Conservation (phyloP, 2,797 vertebrate genomes). For the Rhinogobio ventralis region DNA sequence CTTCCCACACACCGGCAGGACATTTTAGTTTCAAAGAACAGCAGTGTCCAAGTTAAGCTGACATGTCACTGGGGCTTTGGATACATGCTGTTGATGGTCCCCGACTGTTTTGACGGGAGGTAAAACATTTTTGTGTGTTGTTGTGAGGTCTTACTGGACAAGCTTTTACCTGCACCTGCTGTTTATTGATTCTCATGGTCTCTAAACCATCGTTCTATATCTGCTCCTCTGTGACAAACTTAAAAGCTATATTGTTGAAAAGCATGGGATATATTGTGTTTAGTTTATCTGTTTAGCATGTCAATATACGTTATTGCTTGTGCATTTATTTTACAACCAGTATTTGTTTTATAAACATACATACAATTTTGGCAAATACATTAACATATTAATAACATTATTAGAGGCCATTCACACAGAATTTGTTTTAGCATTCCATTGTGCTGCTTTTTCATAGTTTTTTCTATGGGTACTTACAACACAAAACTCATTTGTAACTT, state of each 20-base stretch:
- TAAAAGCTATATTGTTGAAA: neutral
- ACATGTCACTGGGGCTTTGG: conserved; percentile 68
- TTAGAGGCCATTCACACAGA: too few relatives aligned
- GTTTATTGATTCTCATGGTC: conserved; percentile 76
- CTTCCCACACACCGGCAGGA: conserved; percentile 15
- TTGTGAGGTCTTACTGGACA: conserved; percentile 72
- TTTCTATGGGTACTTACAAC: too few relatives aligned
- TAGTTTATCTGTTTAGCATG: neutral
- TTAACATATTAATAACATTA: too few relatives aligned
- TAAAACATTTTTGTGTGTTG: conserved; percentile 74
- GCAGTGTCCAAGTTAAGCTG: conserved; percentile 63
- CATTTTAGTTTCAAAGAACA: conserved; percentile 42
- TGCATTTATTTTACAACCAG: neutral
- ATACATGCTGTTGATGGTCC: conserved; percentile 73
- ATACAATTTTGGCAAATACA: too few relatives aligned
- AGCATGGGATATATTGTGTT: neutral
- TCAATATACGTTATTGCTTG: neutral
- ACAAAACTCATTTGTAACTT: too few relatives aligned
- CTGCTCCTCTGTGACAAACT: conserved; percentile 9
- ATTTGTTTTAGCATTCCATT: too few relatives aligned
- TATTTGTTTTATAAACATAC: neutral
- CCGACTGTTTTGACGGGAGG: conserved; percentile 74
- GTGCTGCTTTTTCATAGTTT: too few relatives aligned
- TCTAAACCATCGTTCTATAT: conserved; percentile 46
- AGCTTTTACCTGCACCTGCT: conserved; percentile 75